Base-by-base conservation (phyloP, 2,888 invertebrate species). In the Chrysotoxum bicinctum region DNA sequence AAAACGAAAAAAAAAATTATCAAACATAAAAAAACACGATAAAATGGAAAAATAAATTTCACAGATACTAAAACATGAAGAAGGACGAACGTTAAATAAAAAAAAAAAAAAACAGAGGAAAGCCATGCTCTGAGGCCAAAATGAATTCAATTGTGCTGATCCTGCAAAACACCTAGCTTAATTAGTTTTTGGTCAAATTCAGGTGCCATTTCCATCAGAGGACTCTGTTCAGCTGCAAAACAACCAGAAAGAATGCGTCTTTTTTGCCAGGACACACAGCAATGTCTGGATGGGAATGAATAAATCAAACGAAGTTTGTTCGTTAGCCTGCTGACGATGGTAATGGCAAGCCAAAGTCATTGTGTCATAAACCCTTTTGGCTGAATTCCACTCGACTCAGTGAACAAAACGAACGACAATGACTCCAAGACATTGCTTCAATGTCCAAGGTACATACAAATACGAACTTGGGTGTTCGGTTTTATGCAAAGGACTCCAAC, bases 161-260 rank as follows among this genome's bases (percentile, higher is more conserved):
- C 72, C 66, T 19, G 32, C 21, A 60, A 66, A 64, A 79, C 74
- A 79, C 60, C 56, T 19, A 66, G 40, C 58, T 75, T 84, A 79
- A 84, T 84, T 79, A 84, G 66, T 79, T 84, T 76, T 72, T 54
- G 75, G 69, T 70, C 48, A 76, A 81, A 81, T 56, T 83, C 54
- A 60, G 58, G 16, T 76, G 58, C 30, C 75, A 43, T 66, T 68
- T 75, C 40, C 32, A 69, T 64, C 37, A 23, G 58, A 56, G 56
- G 35, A 56, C 54, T 54, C 14, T 45, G 40, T 30, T 45, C 14
- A 30, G 19, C 14, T 40, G 4, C 52, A 54, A 14, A 45, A 62
- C 54, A 45, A 62, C 40, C 32, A 54, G 26, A 37, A 66, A 21
- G 43, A 62, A 50, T 64, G 45, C 45, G 19, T 66, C 26, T 4